These are phyloP conservation scores for Labeo catla DNA, from an alignment of 2,113 vertebrate species.

Conservation along the genomic window DNA sequence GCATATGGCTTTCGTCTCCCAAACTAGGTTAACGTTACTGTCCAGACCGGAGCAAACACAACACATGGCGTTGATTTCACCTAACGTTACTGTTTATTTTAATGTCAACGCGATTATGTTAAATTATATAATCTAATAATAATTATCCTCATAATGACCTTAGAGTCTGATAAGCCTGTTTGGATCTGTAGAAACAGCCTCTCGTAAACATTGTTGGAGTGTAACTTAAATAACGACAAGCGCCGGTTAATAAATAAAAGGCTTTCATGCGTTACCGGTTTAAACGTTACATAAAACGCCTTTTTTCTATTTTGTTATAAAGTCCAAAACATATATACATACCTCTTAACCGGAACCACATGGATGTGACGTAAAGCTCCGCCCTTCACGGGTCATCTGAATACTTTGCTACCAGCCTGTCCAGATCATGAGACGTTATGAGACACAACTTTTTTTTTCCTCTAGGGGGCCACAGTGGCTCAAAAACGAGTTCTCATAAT, in stretches of 20 bases:
- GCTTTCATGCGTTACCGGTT: neutral
- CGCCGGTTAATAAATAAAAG: neutral
- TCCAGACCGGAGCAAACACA: neutral
- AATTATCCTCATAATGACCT: constrained; percentile 63
- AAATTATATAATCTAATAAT: neutral
- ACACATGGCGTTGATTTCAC: neutral
- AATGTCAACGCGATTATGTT: neutral
- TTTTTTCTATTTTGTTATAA: neutral
- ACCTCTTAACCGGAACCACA: constrained; percentile 45
- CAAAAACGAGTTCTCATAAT: neutral
- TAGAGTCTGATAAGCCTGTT: constrained; percentile 61
- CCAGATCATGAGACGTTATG: neutral
- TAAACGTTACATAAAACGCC: neutral
- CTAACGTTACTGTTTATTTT: neutral
- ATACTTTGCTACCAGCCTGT: neutral
- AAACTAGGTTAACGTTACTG: neutral
- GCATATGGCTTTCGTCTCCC: neutral
- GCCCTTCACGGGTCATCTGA: neutral
- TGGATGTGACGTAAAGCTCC: neutral
- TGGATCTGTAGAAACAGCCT: constrained; percentile 55
- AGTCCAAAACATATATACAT: neutral
- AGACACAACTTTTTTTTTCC: neutral
- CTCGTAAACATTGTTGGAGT: constrained; percentile 60
- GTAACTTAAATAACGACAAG: neutral
- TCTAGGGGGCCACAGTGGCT: constrained; percentile 14